Evolutionary conservation across 2,113 vertebrate species (phyloP), one percentile per base, ranked within the genome.

Genomic region (Gyps fulvus): DNA sequence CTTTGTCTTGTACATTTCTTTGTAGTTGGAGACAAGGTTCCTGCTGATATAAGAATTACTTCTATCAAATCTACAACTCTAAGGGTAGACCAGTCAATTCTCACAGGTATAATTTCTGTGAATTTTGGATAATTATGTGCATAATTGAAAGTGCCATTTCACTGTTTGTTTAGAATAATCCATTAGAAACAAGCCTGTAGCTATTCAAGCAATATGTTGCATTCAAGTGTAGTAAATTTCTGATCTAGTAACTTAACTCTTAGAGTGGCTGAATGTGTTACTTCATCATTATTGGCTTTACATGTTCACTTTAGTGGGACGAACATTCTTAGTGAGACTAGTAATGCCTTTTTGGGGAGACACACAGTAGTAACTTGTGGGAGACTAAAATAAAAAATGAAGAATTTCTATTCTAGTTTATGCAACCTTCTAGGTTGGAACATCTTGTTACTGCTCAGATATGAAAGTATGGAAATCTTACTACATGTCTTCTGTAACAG

Each of bases 41-140:
- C 99, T 97, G 99, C 99, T 77, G 99, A 99, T 96, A 99, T 99
- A 97, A 99, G 99, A 71, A 98, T 99, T 97, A 99, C 98, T 93
- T 99, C 99, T 34, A 99, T 99, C 98, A 99, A 99, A 93, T 99
- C 99, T 87, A 99, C 99, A 59, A 99, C 99, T 69, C 98, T 99
- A 87, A 98, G 99, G 93, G 99, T 99, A 54, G 99, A 99, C 97
- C 99, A 99, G 97, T 99, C 99, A 59, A 99, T 99, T 90, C 98
- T 99, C 94, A 99, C 99, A 93, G 99, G 99, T 99, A 98, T 97
- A 49, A 19, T 40, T 94, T 89, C 38, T 85, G 12, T 78, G 47
- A 42, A 54, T 88, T 92, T 20, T 20, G 9, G 36, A 45, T 83
- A 86, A 84, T 74, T 73, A 22, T 25, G 47, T 59, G n/a, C 9